Percentiles rank a stretch among this genome's conserved stretches.
phyloP scores from a whole-genome alignment of 2,888 invertebrate genomes.

The Chrysolina americana region DNA sequence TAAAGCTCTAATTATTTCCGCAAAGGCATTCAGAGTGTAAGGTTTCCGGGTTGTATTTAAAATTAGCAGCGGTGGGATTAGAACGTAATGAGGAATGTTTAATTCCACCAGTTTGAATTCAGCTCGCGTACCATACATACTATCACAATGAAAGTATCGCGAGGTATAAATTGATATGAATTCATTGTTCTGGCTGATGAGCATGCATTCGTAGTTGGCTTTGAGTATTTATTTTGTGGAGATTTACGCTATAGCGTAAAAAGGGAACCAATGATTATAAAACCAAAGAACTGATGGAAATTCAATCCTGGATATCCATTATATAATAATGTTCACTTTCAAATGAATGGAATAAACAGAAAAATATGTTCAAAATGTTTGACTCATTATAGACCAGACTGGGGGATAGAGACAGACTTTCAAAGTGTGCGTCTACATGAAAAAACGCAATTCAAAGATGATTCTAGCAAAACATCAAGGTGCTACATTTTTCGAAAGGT shows the following conservation, averaged over 20 bases:
- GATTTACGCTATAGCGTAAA: not conserved
- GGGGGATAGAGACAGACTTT: too few species aligned
- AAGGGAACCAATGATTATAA: too few species aligned
- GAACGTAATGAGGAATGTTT: conserved; percentile 29
- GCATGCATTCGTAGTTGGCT: not conserved
- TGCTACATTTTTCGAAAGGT: too few species aligned
- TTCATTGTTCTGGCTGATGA: not conserved
- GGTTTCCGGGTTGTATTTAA: conserved; percentile 40
- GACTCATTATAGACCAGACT: too few species aligned
- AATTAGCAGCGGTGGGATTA: conserved; percentile 36
- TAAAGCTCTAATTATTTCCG: conserved; percentile 40
- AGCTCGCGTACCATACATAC: not conserved
- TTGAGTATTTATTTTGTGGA: not conserved
- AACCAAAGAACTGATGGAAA: too few species aligned
- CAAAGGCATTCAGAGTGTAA: conserved; percentile 37
- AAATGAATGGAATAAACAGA: too few species aligned
- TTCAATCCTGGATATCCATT: too few species aligned
- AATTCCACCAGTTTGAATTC: conserved; percentile 35
- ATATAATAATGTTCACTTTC: too few species aligned
- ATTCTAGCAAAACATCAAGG: too few species aligned
- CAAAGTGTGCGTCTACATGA: too few species aligned
- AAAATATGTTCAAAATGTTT: too few species aligned
- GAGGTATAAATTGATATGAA: not conserved
- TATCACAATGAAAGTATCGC: conserved; percentile 4
- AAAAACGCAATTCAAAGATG: too few species aligned